A percentile compares a stretch with the other conserved stretches of the same genome.
Conservation (phyloP, 2,797 vertebrate genomes). For the Sardinella longiceps region DNA sequence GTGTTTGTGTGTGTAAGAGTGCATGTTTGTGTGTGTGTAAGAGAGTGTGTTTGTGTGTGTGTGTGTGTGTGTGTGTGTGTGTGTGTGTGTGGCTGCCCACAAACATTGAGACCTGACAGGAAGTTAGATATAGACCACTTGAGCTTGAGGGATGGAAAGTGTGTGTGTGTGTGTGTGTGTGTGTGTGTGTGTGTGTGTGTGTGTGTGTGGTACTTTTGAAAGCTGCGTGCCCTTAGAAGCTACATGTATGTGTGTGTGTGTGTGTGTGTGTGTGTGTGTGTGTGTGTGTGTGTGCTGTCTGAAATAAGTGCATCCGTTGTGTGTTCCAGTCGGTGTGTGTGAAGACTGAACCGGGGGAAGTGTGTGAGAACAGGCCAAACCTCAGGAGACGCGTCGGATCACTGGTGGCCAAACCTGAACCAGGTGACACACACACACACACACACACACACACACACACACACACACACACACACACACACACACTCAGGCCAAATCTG, state of each 20-base stretch:
- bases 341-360: slow-evolving; percentile 78
- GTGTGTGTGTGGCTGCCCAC: too few relatives aligned
- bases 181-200: neutral
- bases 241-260: too few relatives aligned
- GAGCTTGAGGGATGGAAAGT: too few relatives aligned
- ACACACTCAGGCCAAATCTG: neutral
- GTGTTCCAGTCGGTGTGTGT: neutral
- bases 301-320: neutral
- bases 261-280: neutral
- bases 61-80: neutral
- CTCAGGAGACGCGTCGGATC: slow-evolving; percentile 93
- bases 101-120: too few relatives aligned
- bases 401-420: slow-evolving; percentile 84
- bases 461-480: neutral
- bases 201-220: too few relatives aligned
- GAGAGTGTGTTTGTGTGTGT: neutral
- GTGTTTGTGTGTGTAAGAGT: too few relatives aligned
- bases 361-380: slow-evolving; percentile 82
- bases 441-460: neutral
- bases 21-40: too few relatives aligned
- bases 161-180: neutral
- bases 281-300: neutral
- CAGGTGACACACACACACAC: slow-evolving; percentile 69
- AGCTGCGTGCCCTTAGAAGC: too few relatives aligned
- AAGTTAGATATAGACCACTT: too few relatives aligned